Evolutionary conservation across 2,888 invertebrate species (phyloP).

Genomic region (Ceramica pisi): DNA sequence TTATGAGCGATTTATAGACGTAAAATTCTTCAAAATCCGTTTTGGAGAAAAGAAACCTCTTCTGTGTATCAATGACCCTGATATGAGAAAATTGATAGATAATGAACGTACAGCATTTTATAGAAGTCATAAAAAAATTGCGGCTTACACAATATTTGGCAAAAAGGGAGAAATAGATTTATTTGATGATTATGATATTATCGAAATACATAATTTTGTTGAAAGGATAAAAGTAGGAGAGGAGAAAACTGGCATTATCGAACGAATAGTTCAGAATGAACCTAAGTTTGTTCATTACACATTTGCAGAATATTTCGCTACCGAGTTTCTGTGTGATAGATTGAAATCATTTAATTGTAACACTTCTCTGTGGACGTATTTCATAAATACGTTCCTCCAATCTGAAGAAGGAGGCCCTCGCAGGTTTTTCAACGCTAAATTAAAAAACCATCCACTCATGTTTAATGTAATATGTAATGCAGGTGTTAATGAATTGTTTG

Average conservation of each 20-base stretch:
- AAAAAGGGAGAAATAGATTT: slow-evolving; percentile 17
- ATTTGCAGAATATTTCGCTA: slow-evolving; percentile 63
- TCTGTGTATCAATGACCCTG: slow-evolving; percentile 51
- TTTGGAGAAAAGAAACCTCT: slow-evolving; percentile 60
- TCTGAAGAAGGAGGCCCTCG: slow-evolving; percentile 33
- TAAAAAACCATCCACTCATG: slow-evolving; percentile 32
- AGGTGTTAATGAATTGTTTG: slow-evolving; percentile 12
- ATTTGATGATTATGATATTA: slow-evolving; percentile 27
- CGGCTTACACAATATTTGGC: slow-evolving; percentile 44
- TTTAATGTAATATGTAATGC: slow-evolving; percentile 18
- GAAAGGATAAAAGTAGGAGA: slow-evolving; percentile 45
- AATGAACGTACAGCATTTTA: slow-evolving; percentile 45
- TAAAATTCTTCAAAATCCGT: slow-evolving; percentile 58
- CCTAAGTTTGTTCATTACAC: slow-evolving; percentile 63
- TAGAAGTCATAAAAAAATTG: slow-evolving; percentile 45
- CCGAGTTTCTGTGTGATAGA: slow-evolving; percentile 51
- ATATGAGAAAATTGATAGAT: slow-evolving; percentile 52
- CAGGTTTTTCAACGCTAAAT: slow-evolving; percentile 49
- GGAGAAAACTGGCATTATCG: slow-evolving; percentile 61
- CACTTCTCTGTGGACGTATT: slow-evolving; percentile 43
- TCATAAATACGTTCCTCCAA: slow-evolving; percentile 39
- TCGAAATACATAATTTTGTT: slow-evolving; percentile 38
- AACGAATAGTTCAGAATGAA: slow-evolving; percentile 41
- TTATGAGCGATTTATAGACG: slow-evolving; percentile 53
- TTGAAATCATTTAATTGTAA: slow-evolving; percentile 28